Conservation (phyloP, 2,888 invertebrate species). For the Lithophane ornitopus region DNA sequence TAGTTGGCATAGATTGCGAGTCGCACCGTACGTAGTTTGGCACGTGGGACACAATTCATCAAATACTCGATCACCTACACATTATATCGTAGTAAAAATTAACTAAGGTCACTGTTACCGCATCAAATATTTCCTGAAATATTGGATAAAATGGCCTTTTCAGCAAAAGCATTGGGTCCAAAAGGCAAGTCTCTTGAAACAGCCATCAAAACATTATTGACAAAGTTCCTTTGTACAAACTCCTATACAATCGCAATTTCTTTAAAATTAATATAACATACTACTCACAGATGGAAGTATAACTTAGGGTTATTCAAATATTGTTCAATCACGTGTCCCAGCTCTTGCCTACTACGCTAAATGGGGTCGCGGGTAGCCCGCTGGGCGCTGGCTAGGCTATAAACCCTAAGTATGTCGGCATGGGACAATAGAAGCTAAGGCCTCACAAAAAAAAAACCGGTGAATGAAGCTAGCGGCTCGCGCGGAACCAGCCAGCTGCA, state of each 20-base stretch:
- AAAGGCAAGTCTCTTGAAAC: background rate
- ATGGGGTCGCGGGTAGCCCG: conserved; percentile 46
- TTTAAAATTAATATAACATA: background rate
- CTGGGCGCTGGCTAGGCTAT: conserved; percentile 53
- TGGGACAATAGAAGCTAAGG: conserved; percentile 48
- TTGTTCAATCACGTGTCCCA: conserved; percentile 21
- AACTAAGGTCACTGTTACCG: conserved; percentile 17
- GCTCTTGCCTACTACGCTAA: conserved; percentile 26
- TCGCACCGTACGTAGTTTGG: conserved; percentile 25
- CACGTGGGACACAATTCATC: conserved; percentile 35
- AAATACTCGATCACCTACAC: conserved; percentile 5
- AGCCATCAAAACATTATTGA: background rate
- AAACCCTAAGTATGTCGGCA: conserved; percentile 43
- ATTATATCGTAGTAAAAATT: conserved; percentile 8
- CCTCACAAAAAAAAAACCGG: conserved; percentile 35
- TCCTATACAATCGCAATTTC: background rate
- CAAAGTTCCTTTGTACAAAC: background rate
- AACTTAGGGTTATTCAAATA: conserved; percentile 16
- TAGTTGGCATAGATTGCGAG: conserved; percentile 56
- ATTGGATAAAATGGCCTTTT: background rate
- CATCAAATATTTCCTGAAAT: conserved; percentile 5
- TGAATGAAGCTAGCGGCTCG: conserved; percentile 30
- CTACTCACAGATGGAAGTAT: background rate
- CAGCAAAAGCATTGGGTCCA: background rate
- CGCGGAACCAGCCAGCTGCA: conserved; percentile 41